Percentiles rank a stretch among this genome's conserved stretches.
Evolutionary conservation across 1,140 invertebrate species (phyloP).

Genomic region (Lasioglossum albipes): DNA sequence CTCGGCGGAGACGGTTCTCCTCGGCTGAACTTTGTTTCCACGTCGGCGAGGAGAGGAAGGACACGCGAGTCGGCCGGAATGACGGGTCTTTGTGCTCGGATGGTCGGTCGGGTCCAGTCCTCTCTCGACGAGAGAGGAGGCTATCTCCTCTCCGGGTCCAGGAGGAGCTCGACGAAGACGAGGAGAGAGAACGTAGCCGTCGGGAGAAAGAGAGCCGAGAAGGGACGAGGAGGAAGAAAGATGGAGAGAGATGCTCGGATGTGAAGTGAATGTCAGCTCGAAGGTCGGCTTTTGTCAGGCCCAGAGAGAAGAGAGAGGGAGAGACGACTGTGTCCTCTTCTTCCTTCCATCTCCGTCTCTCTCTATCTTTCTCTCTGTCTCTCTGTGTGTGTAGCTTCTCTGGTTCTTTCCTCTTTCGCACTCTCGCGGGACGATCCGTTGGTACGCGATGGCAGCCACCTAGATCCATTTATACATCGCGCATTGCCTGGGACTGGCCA

Average conservation of each 20-base stretch:
- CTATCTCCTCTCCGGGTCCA: conserved; percentile 38
- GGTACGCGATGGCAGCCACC: conserved; percentile 47
- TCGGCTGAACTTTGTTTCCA: conserved; percentile 36
- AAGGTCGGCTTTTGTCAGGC: conserved; percentile 80
- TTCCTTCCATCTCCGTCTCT: neutral
- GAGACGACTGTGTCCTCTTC: neutral
- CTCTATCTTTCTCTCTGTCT: neutral
- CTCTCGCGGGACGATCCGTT: conserved; percentile 7
- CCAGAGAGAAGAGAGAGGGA: conserved; percentile 14
- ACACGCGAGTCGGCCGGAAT: conserved; percentile 64
- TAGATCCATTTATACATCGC: conserved; percentile 69
- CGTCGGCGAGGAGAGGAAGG: conserved; percentile 52
- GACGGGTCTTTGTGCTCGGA: conserved; percentile 72
- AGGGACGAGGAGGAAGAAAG: conserved; percentile 44
- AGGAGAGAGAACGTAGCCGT: conserved; percentile 52
- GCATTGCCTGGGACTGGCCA: conserved; percentile 58
- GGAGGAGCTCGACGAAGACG: conserved; percentile 49
- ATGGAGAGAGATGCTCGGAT: conserved; percentile 41
- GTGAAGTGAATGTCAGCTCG: conserved; percentile 78
- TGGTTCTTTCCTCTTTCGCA: conserved; percentile 7
- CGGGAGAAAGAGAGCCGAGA: neutral
- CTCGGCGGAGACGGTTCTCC: conserved; percentile 38
- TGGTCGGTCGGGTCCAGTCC: conserved; percentile 43
- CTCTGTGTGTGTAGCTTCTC: neutral
- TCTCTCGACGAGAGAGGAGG: conserved; percentile 39